Conservation (phyloP, 2,113 vertebrate species). For the Prolemur simus region DNA sequence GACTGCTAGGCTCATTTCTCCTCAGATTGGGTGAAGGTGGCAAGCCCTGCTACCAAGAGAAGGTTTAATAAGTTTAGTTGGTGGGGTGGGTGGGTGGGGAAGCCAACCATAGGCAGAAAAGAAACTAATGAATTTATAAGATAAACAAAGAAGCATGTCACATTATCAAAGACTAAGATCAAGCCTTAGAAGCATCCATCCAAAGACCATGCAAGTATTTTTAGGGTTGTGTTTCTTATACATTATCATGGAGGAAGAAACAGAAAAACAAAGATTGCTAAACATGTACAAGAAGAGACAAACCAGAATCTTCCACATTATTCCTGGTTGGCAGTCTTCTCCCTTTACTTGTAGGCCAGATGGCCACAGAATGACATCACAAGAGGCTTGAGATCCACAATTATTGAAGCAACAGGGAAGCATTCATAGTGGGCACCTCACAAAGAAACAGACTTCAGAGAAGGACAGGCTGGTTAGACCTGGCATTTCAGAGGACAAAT, state of each 20-base stretch:
- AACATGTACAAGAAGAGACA: constrained; percentile 65
- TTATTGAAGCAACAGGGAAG: not conserved
- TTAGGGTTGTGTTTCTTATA: constrained; percentile 50
- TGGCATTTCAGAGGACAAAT: not conserved
- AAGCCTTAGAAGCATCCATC: not conserved
- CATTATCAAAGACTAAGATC: not conserved
- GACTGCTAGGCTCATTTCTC: not conserved
- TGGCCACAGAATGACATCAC: constrained; percentile 16
- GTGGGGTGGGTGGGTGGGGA: fast-evolving
- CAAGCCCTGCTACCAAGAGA: not conserved
- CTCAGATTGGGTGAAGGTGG: not conserved
- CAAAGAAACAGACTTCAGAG: not conserved
- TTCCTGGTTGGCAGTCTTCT: constrained; percentile 6
- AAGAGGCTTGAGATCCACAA: not conserved
- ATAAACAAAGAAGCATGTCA: constrained; percentile 1
- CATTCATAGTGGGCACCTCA: not conserved
- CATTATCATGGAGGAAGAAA: constrained; percentile 48
- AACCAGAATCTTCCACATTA: constrained; percentile 3
- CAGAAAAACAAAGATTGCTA: constrained; percentile 56
- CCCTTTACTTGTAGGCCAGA: constrained; percentile 54
- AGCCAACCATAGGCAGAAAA: not conserved
- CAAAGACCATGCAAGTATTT: not conserved
- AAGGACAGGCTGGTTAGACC: not conserved
- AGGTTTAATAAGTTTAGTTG: not conserved
- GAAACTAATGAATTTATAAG: not conserved